phyloP scores from a whole-genome alignment of 2,888 invertebrate species.

The Trichogramma evanescens region DNA sequence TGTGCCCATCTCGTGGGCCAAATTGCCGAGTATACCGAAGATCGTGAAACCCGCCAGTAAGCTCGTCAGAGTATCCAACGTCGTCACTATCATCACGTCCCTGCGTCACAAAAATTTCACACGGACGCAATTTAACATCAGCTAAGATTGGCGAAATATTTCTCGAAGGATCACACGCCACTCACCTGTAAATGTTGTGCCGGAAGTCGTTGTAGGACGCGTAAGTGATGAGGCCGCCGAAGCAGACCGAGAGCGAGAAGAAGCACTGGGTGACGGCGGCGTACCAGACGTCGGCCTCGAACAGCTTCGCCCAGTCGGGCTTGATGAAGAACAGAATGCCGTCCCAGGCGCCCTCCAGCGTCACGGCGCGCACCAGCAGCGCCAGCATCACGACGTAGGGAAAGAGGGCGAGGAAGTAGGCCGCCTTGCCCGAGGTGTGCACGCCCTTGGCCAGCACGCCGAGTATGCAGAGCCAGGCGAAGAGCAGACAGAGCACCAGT shows the following conservation, averaged over 20 bases:
- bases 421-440: slow-evolving; percentile 58
- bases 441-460: slow-evolving; percentile 53
- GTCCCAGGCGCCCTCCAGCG: slow-evolving; percentile 56
- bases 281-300: slow-evolving; percentile 59
- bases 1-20: slow-evolving; percentile 60
- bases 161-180: background rate
- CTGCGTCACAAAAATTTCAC: slow-evolving; percentile 22
- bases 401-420: slow-evolving; percentile 67
- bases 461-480: slow-evolving; percentile 53
- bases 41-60: slow-evolving; percentile 76
- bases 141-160: background rate
- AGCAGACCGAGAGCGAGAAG: slow-evolving; percentile 58
- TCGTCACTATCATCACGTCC: slow-evolving; percentile 74
- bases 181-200: slow-evolving; percentile 55
- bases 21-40: slow-evolving; percentile 75
- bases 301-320: slow-evolving; percentile 60
- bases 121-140: background rate
- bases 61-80: slow-evolving; percentile 77
- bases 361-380: slow-evolving; percentile 56
- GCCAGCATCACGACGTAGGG: slow-evolving; percentile 58
- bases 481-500: slow-evolving; percentile 50
- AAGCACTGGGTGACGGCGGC: slow-evolving; percentile 61
- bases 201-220: slow-evolving; percentile 57
- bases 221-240: slow-evolving; percentile 59
- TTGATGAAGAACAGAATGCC: slow-evolving; percentile 62